Conservation (phyloP, 2,888 invertebrate species). For the Augochlorella aurata region DNA sequence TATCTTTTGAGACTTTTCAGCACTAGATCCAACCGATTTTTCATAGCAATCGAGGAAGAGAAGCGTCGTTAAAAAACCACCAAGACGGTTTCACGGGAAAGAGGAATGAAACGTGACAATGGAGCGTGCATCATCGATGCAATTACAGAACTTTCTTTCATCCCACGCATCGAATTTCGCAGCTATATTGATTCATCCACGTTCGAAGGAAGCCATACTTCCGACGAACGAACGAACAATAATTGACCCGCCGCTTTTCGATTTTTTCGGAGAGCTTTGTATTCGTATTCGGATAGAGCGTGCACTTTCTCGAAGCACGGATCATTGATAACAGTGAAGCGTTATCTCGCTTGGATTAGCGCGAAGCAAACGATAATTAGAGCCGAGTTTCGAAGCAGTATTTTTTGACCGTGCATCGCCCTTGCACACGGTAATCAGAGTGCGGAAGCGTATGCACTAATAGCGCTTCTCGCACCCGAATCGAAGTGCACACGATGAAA, state of each 20-base stretch:
- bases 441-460: too few species aligned
- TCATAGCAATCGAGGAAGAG: neutral
- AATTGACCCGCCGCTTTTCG: neutral
- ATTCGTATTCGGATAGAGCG: neutral
- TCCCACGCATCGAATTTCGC: slow-evolving; percentile 28
- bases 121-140: slow-evolving; percentile 1
- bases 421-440: neutral
- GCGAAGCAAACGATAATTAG: neutral
- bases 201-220: slow-evolving; percentile 64
- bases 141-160: neutral
- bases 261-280: neutral
- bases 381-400: neutral
- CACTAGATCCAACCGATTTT: too few species aligned
- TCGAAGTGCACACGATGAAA: too few species aligned
- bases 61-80: too few species aligned
- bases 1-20: neutral
- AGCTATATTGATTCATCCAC: slow-evolving; percentile 67
- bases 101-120: neutral
- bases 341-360: neutral
- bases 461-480: too few species aligned
- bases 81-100: neutral
- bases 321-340: neutral
- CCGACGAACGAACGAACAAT: neutral
- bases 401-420: neutral
- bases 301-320: neutral